Percentiles rank a stretch among this genome's conserved stretches.
Evolutionary conservation across 2,113 vertebrate species (phyloP).

Genomic region (cat (Felis catus)): DNA sequence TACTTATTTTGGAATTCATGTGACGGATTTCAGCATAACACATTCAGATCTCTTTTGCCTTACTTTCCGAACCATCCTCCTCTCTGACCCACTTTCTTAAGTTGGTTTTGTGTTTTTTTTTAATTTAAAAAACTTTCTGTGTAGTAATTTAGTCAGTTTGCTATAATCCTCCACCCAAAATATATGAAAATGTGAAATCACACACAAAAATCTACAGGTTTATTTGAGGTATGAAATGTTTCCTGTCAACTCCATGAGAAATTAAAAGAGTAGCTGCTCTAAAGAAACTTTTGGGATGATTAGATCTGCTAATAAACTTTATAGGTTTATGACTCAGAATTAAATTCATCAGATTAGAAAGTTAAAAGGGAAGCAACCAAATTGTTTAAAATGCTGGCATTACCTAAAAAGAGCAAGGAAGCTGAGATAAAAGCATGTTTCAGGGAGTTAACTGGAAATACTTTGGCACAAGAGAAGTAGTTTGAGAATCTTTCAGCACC

Average conservation of each 20-base stretch:
- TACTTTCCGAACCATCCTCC: neutral
- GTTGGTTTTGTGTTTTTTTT: neutral
- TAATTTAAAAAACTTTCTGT: neutral
- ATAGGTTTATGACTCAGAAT: conserved; percentile 67
- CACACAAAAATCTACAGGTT: conserved; percentile 47
- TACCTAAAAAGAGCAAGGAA: conserved; percentile 50
- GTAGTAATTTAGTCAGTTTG: conserved; percentile 62
- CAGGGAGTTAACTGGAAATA: conserved; percentile 69
- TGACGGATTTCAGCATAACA: neutral
- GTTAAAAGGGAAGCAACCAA: conserved; percentile 30
- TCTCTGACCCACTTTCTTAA: neutral
- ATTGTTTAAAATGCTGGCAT: conserved; percentile 70
- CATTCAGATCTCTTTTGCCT: conserved; percentile 11
- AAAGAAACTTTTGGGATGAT: conserved; percentile 73
- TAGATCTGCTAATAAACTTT: conserved; percentile 73
- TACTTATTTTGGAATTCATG: neutral
- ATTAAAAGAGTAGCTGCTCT: conserved; percentile 65
- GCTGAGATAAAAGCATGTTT: conserved; percentile 70
- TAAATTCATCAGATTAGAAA: conserved; percentile 67
- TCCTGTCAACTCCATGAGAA: conserved; percentile 59
- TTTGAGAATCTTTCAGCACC: conserved; percentile 73
- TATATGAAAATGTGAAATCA: conserved; percentile 27
- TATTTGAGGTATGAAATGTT: conserved; percentile 65
- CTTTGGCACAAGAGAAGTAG: conserved; percentile 66
- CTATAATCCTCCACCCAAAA: conserved; percentile 25